A percentile compares a stretch with the other conserved stretches of the same genome.
These are phyloP conservation scores for Eristalis pertinax DNA, from an alignment of 2,888 invertebrate species.

Conservation along the genomic window DNA sequence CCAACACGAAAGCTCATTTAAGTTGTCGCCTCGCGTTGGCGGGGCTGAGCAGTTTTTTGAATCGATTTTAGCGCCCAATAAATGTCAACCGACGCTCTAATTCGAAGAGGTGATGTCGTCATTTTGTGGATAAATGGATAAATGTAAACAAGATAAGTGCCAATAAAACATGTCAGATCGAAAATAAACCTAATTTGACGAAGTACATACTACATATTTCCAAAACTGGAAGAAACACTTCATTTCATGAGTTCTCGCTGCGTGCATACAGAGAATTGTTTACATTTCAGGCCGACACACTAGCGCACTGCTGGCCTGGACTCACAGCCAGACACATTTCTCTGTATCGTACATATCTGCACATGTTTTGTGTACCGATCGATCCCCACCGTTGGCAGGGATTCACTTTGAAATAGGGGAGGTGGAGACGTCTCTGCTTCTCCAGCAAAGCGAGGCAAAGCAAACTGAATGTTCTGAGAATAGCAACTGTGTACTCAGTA, in stretches of 20 bases:
- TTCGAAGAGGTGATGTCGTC: constrained; percentile 26
- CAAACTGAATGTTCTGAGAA: constrained; percentile 40
- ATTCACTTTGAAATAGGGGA: constrained; percentile 1
- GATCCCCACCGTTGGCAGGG: constrained; percentile 42
- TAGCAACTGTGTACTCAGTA: constrained; percentile 22
- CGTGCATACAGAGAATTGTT: not conserved
- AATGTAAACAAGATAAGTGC: constrained; percentile 13
- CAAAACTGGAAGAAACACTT: not conserved
- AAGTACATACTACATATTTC: not conserved
- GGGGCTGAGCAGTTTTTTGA: not conserved
- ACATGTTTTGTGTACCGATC: constrained; percentile 28
- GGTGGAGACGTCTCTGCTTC: not conserved
- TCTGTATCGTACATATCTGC: not conserved
- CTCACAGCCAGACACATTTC: not conserved
- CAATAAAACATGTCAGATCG: not conserved
- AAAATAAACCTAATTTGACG: not conserved
- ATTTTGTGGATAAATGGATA: not conserved
- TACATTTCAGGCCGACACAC: not conserved
- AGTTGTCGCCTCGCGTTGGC: not conserved
- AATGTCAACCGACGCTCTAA: constrained; percentile 29
- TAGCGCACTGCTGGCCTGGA: not conserved
- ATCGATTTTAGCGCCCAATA: constrained; percentile 28
- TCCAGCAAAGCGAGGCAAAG: constrained; percentile 17
- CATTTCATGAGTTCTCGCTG: not conserved
- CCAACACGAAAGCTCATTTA: not conserved